Evolutionary conservation across 2,797 vertebrate genomes (phyloP).

Genomic region (Crossoptilon crossoptilon): DNA sequence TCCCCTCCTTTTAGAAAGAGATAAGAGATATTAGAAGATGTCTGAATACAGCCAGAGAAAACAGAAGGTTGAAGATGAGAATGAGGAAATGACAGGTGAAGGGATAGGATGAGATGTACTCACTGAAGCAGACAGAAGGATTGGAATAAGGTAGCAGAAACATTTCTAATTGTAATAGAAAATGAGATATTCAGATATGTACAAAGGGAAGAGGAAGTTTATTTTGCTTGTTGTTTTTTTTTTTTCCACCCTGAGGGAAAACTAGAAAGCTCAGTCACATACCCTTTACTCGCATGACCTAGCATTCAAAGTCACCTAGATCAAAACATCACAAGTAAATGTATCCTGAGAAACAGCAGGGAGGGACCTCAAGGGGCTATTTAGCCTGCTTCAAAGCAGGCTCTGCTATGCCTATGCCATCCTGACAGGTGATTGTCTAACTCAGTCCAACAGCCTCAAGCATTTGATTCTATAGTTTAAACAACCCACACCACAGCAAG

Average conservation of each 20-base stretch:
- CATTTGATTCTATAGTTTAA: background rate
- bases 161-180: background rate
- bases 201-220: background rate
- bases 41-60: background rate
- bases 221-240: background rate
- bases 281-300: background rate
- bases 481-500: background rate
- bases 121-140: background rate
- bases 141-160: background rate
- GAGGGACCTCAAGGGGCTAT: background rate
- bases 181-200: background rate
- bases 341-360: background rate
- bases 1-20: background rate
- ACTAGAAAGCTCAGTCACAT: background rate
- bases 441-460: background rate
- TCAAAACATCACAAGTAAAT: slow-evolving; percentile 7
- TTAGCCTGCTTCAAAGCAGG: slow-evolving; percentile 20
- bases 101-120: background rate
- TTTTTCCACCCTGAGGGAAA: background rate
- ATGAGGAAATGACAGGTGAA: background rate
- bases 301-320: slow-evolving; percentile 19
- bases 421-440: background rate
- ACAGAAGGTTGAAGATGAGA: background rate
- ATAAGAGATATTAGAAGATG: background rate
- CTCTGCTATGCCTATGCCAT: background rate